A percentile compares a stretch with the other conserved stretches of the same genome.
Conservation (phyloP, 2,113 vertebrate genomes). For the Menidia beryllina region DNA sequence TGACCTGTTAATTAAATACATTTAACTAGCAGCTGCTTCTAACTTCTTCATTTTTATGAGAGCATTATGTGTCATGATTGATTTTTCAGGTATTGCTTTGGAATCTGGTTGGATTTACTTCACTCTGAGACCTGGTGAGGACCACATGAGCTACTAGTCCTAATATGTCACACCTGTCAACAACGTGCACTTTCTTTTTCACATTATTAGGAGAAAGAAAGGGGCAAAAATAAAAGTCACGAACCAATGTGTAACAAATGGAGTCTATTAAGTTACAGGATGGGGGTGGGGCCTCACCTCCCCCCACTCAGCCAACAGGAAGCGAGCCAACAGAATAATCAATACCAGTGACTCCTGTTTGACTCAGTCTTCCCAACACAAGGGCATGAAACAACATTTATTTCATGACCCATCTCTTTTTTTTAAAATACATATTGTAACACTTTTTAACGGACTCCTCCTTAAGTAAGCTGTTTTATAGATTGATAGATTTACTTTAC, state of each 20-base stretch:
- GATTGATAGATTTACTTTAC: no score
- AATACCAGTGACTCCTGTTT: slow-evolving; percentile 70
- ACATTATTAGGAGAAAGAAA: not conserved
- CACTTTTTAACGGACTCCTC: not conserved
- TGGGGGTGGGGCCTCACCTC: slow-evolving; percentile 67
- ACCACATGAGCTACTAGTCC: not conserved
- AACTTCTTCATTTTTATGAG: no score
- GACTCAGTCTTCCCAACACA: slow-evolving; percentile 36
- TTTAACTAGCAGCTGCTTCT: no score
- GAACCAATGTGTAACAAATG: slow-evolving; percentile 10
- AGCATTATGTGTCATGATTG: no score
- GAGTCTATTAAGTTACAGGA: slow-evolving; percentile 45
- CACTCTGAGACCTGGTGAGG: not conserved
- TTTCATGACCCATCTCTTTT: not conserved
- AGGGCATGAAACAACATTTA: slow-evolving; percentile 17
- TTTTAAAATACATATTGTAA: not conserved
- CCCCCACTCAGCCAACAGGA: slow-evolving; percentile 69
- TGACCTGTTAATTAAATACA: no score
- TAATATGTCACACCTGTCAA: not conserved
- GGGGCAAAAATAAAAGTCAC: slow-evolving; percentile 34
- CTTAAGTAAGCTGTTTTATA: not conserved
- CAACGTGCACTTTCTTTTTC: no score
- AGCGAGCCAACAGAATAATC: slow-evolving; percentile 68
- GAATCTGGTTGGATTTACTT: not conserved
- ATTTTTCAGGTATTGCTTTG: no score